phyloP scores from a whole-genome alignment of 2,113 vertebrate genomes.

The Cryptotis parvus region DNA sequence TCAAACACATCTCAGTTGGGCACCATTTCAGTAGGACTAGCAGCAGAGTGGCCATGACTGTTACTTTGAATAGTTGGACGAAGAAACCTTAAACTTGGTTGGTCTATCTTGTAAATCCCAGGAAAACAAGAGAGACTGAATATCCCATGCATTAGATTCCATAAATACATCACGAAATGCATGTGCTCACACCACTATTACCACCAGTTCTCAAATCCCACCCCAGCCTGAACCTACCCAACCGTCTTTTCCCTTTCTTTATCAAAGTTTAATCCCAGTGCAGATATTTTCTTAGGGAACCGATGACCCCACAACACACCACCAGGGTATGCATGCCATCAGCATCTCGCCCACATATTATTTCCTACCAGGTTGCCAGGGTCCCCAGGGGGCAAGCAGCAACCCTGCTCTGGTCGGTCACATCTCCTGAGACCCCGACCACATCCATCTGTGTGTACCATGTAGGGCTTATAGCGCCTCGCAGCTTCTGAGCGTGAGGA shows the following conservation, averaged over 20 bases:
- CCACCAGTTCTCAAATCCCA: neutral
- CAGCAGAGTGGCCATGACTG: neutral
- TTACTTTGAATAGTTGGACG: neutral
- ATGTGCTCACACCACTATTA: neutral
- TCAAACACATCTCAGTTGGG: neutral
- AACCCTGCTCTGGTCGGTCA: neutral
- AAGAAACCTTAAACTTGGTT: neutral
- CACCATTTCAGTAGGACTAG: neutral
- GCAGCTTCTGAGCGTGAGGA: neutral
- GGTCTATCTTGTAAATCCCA: neutral
- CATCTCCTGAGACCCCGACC: neutral
- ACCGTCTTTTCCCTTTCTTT: neutral
- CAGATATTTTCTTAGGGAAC: neutral
- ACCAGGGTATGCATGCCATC: neutral
- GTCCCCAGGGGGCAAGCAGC: neutral
- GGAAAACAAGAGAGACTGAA: neutral
- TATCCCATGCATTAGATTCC: neutral
- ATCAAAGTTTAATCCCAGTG: neutral
- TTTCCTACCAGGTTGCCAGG: neutral
- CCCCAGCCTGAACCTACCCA: neutral
- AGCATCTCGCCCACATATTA: no score
- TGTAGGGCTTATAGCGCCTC: neutral
- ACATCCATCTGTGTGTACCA: fast-evolving
- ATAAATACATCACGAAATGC: neutral
- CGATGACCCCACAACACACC: neutral